Conservation (phyloP, 2,888 invertebrate species). For the Cryptosula pallasiana region DNA sequence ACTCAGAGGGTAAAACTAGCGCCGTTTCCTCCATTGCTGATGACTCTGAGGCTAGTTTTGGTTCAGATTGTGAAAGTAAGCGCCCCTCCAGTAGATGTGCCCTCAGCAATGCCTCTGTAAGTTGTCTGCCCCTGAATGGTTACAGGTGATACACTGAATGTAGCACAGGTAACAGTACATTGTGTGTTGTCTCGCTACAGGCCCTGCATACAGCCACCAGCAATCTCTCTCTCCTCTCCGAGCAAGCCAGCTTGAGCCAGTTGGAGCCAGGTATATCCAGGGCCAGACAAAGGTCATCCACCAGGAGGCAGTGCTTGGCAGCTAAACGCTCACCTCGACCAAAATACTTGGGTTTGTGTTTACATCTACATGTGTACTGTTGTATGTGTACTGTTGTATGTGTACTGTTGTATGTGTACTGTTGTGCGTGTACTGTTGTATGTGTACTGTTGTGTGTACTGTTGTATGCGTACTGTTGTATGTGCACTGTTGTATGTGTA, state of each 20-base stretch:
- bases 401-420: too few species aligned
- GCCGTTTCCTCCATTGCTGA: background rate
- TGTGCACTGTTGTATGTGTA: too few species aligned
- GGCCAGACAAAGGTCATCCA: background rate
- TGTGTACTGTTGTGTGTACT: too few species aligned
- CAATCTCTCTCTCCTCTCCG: slow-evolving; percentile 17
- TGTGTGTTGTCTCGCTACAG: background rate
- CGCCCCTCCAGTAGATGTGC: too few species aligned
- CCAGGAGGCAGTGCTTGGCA: background rate
- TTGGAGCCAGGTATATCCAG: background rate
- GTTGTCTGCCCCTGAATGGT: too few species aligned
- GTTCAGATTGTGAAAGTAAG: background rate
- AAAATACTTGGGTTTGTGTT: background rate
- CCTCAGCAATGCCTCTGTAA: too few species aligned
- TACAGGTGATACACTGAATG: too few species aligned
- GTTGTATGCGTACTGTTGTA: too few species aligned
- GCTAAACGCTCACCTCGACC: slow-evolving; percentile 14
- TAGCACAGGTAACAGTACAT: too few species aligned
- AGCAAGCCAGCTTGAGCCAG: background rate
- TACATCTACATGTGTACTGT: too few species aligned
- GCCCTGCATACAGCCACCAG: background rate
- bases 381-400: too few species aligned
- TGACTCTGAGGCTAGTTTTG: slow-evolving; percentile 8
- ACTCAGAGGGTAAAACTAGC: slow-evolving; percentile 15
- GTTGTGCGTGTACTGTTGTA: too few species aligned